phyloP scores from a whole-genome alignment of 2,113 vertebrate genomes.

The Psittacara wagleri region DNA sequence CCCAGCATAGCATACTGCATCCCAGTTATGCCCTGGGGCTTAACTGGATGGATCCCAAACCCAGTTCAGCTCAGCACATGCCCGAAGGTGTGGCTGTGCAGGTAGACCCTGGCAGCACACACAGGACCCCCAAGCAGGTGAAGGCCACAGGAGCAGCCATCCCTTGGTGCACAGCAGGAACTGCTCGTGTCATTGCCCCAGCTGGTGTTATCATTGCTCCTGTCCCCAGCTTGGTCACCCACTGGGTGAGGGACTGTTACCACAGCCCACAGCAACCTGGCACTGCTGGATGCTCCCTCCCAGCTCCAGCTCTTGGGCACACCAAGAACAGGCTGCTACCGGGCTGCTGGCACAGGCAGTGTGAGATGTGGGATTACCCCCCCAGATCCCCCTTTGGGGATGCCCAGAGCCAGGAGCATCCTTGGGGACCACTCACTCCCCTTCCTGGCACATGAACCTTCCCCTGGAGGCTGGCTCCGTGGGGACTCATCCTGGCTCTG shows the following conservation, averaged over 20 bases:
- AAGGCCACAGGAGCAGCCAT: background rate
- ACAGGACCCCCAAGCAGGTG: background rate
- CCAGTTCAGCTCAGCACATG: background rate
- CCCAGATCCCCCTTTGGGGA: no score
- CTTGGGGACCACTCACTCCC: no score
- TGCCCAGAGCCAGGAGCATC: background rate
- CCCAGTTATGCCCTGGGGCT: background rate
- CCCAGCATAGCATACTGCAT: background rate
- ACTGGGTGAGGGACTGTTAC: accelerated
- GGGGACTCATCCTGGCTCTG: background rate
- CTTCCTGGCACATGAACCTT: accelerated
- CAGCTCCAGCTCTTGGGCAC: background rate
- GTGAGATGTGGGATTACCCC: background rate
- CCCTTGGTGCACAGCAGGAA: background rate
- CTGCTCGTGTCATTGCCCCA: background rate
- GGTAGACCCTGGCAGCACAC: background rate
- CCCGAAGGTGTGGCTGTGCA: accelerated
- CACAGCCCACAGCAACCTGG: background rate
- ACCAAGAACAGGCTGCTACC: background rate
- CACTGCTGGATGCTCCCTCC: background rate
- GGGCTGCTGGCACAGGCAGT: background rate
- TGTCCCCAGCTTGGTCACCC: background rate
- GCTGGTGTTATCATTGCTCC: accelerated
- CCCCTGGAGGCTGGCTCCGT: background rate
- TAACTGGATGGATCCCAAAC: background rate